These are phyloP conservation scores for Phaedon cochleariae DNA, from an alignment of 2,888 invertebrate genomes.

Conservation along the genomic window DNA sequence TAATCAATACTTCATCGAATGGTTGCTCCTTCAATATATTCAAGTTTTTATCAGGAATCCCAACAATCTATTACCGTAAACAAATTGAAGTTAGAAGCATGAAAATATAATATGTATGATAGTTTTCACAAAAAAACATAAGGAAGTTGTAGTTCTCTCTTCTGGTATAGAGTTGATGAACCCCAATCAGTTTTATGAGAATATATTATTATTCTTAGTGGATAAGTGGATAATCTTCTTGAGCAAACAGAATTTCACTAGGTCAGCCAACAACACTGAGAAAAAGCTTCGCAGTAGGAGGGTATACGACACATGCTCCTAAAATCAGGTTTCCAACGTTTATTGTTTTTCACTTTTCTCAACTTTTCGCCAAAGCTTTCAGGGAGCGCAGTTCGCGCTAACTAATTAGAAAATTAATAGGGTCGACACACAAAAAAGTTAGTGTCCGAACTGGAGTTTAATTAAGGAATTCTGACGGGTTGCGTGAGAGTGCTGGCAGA, in stretches of 20 bases:
- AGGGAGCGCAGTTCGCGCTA: slow-evolving; percentile 33
- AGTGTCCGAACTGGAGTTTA: slow-evolving; percentile 42
- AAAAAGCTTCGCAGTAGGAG: not conserved
- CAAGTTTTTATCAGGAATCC: too few relatives aligned
- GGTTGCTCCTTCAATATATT: too few relatives aligned
- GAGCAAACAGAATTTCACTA: not conserved
- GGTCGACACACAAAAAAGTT: slow-evolving; percentile 37
- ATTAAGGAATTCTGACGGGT: slow-evolving; percentile 45
- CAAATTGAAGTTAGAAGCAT: too few relatives aligned
- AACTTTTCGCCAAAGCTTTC: slow-evolving; percentile 30
- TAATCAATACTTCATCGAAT: too few relatives aligned
- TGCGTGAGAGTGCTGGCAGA: slow-evolving; percentile 22
- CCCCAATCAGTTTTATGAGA: too few relatives aligned
- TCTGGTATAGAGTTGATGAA: too few relatives aligned
- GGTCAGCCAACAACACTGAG: not conserved
- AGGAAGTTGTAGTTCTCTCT: too few relatives aligned
- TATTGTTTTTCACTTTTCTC: slow-evolving; percentile 37
- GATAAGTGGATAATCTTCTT: too few relatives aligned
- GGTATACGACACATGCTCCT: slow-evolving; percentile 23
- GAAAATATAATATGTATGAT: too few relatives aligned
- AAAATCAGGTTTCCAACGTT: slow-evolving; percentile 29
- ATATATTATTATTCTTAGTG: too few relatives aligned
- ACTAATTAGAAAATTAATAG: slow-evolving; percentile 43
- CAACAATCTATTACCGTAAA: too few relatives aligned
- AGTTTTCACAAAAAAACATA: too few relatives aligned